Percentiles rank a stretch among this genome's conserved stretches.
Evolutionary conservation across 2,797 vertebrate species (phyloP).

Genomic region (Coregonus ussuriensis): DNA sequence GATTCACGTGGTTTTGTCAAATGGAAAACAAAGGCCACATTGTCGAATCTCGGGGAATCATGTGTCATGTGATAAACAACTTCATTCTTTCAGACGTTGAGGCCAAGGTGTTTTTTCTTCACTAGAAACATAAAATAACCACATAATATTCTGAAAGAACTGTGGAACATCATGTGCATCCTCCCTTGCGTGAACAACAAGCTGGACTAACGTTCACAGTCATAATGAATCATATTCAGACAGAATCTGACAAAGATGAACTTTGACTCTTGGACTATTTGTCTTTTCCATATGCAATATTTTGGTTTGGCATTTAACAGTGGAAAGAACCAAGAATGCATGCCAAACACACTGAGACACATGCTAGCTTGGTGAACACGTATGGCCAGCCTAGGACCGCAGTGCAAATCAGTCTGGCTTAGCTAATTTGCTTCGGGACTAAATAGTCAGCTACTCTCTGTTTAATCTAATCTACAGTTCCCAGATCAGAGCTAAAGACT

Average conservation of each 20-base stretch:
- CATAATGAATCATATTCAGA: neutral
- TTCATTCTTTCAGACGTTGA: neutral
- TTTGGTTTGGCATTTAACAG: slow-evolving; percentile 14
- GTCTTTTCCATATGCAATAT: neutral
- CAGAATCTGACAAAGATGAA: slow-evolving; percentile 33
- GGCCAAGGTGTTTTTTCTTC: neutral
- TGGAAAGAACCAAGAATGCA: slow-evolving; percentile 37
- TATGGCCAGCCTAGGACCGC: slow-evolving; percentile 26
- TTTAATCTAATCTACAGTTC: slow-evolving; percentile 61
- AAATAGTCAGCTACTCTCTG: slow-evolving; percentile 41
- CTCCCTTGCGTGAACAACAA: slow-evolving; percentile 21
- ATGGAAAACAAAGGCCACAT: neutral
- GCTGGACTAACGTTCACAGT: neutral
- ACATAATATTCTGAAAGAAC: neutral
- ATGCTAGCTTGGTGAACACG: slow-evolving; percentile 36
- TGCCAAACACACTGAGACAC: slow-evolving; percentile 19
- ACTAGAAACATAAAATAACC: neutral
- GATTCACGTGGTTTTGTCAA: neutral
- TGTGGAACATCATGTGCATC: slow-evolving; percentile 27
- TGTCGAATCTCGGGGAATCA: neutral
- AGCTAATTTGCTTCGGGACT: slow-evolving; percentile 19
- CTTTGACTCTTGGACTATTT: slow-evolving; percentile 38
- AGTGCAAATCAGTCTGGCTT: slow-evolving; percentile 21
- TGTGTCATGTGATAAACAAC: neutral
- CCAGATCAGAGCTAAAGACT: slow-evolving; percentile 11